These are phyloP conservation scores for Chloropsis cyanopogon DNA, from an alignment of 2,113 vertebrate species.

Conservation along the genomic window DNA sequence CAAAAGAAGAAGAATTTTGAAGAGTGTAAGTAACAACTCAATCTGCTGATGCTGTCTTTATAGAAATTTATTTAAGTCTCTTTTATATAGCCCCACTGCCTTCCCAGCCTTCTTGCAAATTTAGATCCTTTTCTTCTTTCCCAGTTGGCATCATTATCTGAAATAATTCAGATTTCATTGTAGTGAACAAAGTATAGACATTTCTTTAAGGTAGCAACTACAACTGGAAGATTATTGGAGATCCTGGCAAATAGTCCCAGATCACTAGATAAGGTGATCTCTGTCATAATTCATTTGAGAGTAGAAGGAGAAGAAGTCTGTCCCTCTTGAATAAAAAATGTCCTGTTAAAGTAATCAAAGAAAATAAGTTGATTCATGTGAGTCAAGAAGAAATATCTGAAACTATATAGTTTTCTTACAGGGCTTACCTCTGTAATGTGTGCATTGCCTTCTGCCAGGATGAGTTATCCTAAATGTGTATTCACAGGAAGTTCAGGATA, in stretches of 20 bases:
- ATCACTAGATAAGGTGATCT: conserved; percentile 10
- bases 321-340: background rate
- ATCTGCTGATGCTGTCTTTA: conserved; percentile 7
- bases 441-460: background rate
- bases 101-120: background rate
- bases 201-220: background rate
- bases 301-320: background rate
- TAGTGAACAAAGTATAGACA: conserved; percentile 12
- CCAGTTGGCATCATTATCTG: conserved; percentile 42
- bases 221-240: background rate
- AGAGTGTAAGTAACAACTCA: conserved; percentile 22
- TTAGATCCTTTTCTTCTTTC: conserved; percentile 29
- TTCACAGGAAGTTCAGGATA: background rate
- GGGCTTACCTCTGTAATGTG: background rate
- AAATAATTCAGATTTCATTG: conserved; percentile 37
- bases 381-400: background rate
- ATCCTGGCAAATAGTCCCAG: conserved; percentile 12
- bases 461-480: background rate
- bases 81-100: background rate
- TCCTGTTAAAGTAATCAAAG: conserved; percentile 30
- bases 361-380: background rate
- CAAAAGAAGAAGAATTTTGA: background rate
- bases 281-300: conserved; percentile 19
- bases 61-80: background rate
- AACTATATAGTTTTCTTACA: background rate